Percentiles rank a stretch among this genome's conserved stretches.
phyloP scores from a whole-genome alignment of 2,113 vertebrate species.

The Poicephalus gulielmi region DNA sequence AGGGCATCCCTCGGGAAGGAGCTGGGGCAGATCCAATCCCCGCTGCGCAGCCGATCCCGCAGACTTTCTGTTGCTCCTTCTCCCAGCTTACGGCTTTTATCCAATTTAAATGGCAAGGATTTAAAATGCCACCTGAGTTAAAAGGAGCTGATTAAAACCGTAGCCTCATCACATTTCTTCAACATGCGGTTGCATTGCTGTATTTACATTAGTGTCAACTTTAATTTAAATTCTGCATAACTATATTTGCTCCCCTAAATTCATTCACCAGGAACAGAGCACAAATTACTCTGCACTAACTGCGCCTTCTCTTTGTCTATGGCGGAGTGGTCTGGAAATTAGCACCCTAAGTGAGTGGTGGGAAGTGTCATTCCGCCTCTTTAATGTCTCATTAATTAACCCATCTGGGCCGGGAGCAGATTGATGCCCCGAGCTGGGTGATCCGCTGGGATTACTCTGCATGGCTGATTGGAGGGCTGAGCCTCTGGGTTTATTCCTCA shows the following conservation, averaged over 20 bases:
- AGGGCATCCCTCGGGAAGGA: background rate
- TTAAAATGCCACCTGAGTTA: slow-evolving; percentile 76
- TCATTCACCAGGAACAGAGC: slow-evolving; percentile 67
- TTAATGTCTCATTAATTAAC: slow-evolving; percentile 79
- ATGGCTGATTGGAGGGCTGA: background rate
- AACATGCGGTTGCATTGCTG: slow-evolving; percentile 69
- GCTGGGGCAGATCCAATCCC: background rate
- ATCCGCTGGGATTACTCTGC: background rate
- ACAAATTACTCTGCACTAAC: slow-evolving; percentile 76
- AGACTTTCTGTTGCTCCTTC: background rate
- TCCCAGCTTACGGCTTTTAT: slow-evolving; percentile 61
- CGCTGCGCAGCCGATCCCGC: rapidly evolving
- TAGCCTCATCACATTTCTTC: slow-evolving; percentile 78
- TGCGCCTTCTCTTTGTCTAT: slow-evolving; percentile 76
- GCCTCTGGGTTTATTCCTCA: rapidly evolving
- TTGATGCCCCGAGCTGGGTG: background rate
- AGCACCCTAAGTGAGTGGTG: slow-evolving; percentile 71
- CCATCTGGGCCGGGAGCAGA: slow-evolving; percentile 11
- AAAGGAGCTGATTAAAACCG: slow-evolving; percentile 80
- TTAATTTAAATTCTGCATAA: slow-evolving; percentile 83
- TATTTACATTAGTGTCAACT: slow-evolving; percentile 82
- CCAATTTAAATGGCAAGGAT: slow-evolving; percentile 76
- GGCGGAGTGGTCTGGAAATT: slow-evolving; percentile 76
- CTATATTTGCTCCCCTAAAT: slow-evolving; percentile 80
- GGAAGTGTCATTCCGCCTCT: slow-evolving; percentile 75